Percentiles rank a stretch among this genome's conserved stretches.
phyloP scores from a whole-genome alignment of 2,888 invertebrate genomes.

The Trachelus troglodyta region DNA sequence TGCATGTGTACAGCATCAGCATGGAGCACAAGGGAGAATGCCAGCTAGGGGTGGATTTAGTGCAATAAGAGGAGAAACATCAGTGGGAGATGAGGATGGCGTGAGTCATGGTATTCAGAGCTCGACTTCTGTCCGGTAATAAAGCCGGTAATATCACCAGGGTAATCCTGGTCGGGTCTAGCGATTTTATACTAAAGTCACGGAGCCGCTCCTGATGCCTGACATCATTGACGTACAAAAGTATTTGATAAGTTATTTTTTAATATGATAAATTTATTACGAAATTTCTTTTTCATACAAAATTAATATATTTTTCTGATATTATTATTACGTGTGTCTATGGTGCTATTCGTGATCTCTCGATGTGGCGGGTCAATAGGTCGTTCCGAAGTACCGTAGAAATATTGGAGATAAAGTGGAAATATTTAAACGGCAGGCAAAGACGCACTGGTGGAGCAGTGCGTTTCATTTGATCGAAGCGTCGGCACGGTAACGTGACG shows the following conservation, averaged over 20 bases:
- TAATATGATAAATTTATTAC: neutral
- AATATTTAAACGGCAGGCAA: neutral
- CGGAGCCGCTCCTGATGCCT: neutral
- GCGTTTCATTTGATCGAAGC: neutral
- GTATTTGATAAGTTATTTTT: neutral
- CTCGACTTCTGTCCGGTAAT: constrained; percentile 30
- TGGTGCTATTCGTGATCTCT: neutral
- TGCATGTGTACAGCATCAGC: neutral
- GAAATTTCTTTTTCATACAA: neutral
- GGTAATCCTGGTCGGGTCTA: constrained; percentile 41
- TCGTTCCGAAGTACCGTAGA: neutral
- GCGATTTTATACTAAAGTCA: constrained; percentile 35
- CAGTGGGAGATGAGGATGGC: constrained; percentile 40
- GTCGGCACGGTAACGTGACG: neutral
- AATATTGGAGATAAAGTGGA: neutral
- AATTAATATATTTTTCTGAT: neutral
- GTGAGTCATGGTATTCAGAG: constrained; percentile 43
- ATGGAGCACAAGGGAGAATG: neutral
- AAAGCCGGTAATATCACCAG: constrained; percentile 48
- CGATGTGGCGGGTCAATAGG: neutral
- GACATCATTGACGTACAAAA: neutral
- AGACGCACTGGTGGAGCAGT: neutral
- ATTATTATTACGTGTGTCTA: neutral
- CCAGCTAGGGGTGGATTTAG: constrained; percentile 15
- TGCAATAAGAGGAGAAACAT: constrained; percentile 46